Evolutionary conservation across 2,797 vertebrate species (phyloP).

Genomic region (Nannoperca australis): DNA sequence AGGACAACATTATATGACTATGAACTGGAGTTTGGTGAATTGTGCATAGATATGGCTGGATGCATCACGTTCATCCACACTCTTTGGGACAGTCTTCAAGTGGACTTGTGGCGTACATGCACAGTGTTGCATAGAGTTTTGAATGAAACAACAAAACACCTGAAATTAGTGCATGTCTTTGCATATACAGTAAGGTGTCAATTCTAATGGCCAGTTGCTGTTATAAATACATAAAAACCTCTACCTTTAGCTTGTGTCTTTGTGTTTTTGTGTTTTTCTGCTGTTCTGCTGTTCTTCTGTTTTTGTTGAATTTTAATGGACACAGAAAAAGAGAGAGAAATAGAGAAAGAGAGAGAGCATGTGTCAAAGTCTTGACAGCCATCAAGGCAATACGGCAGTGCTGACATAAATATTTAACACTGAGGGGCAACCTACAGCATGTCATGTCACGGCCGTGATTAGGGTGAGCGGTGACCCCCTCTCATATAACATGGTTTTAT

Average conservation of each 20-base stretch:
- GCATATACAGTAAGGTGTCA: conserved; percentile 20
- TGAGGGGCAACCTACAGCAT: conserved; percentile 86
- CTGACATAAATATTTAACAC: conserved; percentile 89
- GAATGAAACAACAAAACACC: conserved; percentile 17
- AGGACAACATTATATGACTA: no score
- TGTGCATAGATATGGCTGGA: neutral
- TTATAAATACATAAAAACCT: conserved; percentile 28
- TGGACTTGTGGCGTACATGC: neutral
- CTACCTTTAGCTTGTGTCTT: conserved; percentile 37
- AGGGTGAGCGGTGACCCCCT: conserved; percentile 86
- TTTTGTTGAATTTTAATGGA: conserved; percentile 81
- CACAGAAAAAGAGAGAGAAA: conserved; percentile 54
- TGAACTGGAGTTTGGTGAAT: neutral
- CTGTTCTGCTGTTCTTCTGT: conserved; percentile 51
- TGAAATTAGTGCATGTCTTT: conserved; percentile 4
- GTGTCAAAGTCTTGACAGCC: conserved; percentile 87
- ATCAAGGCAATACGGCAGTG: conserved; percentile 80
- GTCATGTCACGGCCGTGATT: conserved; percentile 89
- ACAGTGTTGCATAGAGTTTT: conserved; percentile 11
- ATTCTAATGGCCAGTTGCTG: conserved; percentile 9
- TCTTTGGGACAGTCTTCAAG: neutral
- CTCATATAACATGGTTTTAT: conserved; percentile 83
- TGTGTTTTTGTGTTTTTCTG: conserved; percentile 49
- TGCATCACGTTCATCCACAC: neutral
- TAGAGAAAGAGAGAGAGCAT: conserved; percentile 73